Conservation (phyloP, 2,888 invertebrate genomes). For the Thymelicus acteon region DNA sequence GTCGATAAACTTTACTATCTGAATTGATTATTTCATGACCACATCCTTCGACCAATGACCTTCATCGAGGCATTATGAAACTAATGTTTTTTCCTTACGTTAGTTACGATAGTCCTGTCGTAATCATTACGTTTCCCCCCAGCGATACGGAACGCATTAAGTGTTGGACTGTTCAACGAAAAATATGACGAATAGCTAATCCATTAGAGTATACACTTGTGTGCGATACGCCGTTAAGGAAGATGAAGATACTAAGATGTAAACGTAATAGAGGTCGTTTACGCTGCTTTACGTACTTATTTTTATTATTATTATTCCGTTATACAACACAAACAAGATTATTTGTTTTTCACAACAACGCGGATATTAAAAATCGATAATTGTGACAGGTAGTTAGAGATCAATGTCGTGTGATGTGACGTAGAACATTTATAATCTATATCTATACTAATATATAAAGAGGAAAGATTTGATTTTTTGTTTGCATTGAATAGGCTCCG, state of each 20-base stretch:
- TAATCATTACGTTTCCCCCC: constrained; percentile 46
- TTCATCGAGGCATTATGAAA: constrained; percentile 58
- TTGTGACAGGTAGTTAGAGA: constrained; percentile 1
- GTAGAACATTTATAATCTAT: no score
- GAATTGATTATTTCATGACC: constrained; percentile 41
- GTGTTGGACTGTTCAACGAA: constrained; percentile 14
- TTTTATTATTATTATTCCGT: constrained; percentile 31
- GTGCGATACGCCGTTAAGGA: constrained; percentile 40
- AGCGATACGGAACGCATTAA: constrained; percentile 30
- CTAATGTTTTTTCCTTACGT: constrained; percentile 69
- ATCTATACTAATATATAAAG: no score
- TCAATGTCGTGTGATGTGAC: not conserved
- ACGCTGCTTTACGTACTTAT: constrained; percentile 28
- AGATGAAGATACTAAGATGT: constrained; percentile 46
- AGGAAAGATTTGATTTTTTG: no score
- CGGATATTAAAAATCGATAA: constrained; percentile 14
- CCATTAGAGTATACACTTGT: constrained; percentile 38
- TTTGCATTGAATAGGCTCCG: no score
- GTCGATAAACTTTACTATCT: not conserved
- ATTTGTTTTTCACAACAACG: constrained; percentile 18
- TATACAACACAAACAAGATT: constrained; percentile 14
- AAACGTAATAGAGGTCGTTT: constrained; percentile 46
- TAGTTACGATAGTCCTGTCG: constrained; percentile 50
- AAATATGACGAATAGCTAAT: constrained; percentile 9
- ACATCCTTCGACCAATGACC: constrained; percentile 50